These are phyloP conservation scores for Apteryx mantelli DNA, from an alignment of 2,113 vertebrate species.

Conservation along the genomic window DNA sequence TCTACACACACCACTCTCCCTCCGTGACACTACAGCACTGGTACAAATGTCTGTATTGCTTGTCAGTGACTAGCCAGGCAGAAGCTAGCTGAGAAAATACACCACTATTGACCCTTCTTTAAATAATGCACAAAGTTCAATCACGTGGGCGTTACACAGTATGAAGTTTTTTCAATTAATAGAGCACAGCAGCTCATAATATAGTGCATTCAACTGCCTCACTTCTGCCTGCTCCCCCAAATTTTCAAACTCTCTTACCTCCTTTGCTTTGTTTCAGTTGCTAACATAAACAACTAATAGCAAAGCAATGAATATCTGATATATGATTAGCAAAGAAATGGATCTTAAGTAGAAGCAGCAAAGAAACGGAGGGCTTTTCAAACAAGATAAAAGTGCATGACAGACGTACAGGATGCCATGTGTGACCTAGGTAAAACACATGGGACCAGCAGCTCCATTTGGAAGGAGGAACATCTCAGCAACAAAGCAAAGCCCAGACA, in stretches of 20 bases:
- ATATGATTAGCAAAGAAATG: neutral
- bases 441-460: neutral
- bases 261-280: neutral
- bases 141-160: neutral
- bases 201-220: neutral
- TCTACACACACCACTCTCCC: rapidly evolving
- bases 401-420: neutral
- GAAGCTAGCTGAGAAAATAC: neutral
- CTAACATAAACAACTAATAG: neutral
- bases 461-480: neutral
- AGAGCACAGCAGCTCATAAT: neutral
- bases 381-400: neutral
- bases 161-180: conserved; percentile 3
- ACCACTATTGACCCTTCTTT: neutral
- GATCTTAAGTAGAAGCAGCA: neutral
- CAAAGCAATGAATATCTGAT: neutral
- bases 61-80: neutral
- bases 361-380: neutral
- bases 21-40: neutral
- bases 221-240: neutral
- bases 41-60: neutral
- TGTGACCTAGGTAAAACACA: neutral
- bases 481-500: neutral
- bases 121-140: neutral
- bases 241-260: neutral